Conservation (phyloP, 2,113 vertebrate genomes). For the Nestor notabilis region DNA sequence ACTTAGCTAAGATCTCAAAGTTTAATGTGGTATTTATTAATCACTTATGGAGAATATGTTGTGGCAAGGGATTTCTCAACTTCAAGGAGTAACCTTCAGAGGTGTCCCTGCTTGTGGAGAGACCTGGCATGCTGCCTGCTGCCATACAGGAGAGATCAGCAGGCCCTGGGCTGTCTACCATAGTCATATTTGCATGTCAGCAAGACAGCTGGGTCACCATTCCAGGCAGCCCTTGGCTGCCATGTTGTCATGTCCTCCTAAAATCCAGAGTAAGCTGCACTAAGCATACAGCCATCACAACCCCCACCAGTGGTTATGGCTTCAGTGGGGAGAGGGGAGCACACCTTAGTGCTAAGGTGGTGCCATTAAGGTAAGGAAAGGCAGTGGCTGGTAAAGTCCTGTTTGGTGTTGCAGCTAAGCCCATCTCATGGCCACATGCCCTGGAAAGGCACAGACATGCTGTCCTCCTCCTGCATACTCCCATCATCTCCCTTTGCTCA, state of each 20-base stretch:
- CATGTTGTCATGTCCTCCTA: background rate
- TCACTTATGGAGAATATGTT: background rate
- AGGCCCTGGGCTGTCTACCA: background rate
- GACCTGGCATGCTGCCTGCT: background rate
- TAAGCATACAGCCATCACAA: background rate
- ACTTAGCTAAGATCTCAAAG: background rate
- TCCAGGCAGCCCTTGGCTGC: background rate
- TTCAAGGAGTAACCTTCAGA: background rate
- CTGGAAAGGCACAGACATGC: background rate
- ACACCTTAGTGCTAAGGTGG: background rate
- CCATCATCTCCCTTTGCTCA: background rate
- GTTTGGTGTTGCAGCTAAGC: background rate
- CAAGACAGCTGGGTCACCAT: background rate
- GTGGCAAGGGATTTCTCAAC: background rate
- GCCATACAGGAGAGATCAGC: background rate
- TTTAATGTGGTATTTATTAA: background rate
- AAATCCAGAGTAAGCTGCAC: background rate
- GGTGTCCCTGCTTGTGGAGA: background rate
- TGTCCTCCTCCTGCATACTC: background rate
- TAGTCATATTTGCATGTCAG: background rate
- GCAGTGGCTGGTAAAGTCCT: background rate
- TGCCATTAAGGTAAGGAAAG: background rate
- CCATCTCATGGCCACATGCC: background rate
- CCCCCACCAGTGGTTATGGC: background rate
- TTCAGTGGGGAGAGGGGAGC: background rate